Evolutionary conservation across 2,113 vertebrate genomes (phyloP).

Genomic region (Physeter macrocephalus): DNA sequence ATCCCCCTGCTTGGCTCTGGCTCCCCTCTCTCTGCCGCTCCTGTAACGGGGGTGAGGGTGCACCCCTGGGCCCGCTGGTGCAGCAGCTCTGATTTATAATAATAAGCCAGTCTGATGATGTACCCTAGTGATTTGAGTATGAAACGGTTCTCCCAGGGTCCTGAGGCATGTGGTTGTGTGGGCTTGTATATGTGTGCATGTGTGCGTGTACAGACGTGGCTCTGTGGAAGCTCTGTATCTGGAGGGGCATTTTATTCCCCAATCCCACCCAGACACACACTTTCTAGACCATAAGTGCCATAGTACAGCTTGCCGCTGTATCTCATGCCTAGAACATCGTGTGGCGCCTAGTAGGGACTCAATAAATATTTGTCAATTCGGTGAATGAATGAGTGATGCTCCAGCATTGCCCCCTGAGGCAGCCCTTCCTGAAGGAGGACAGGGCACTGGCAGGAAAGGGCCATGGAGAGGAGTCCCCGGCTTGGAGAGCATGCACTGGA

Average conservation of each 20-base stretch:
- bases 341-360: background rate
- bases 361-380: fast-evolving
- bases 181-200: fast-evolving
- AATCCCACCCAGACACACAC: background rate
- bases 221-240: background rate
- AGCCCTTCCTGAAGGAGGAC: background rate
- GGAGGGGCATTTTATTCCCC: background rate
- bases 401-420: background rate
- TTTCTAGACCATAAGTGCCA: background rate
- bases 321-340: background rate
- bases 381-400: background rate
- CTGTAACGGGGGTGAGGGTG: background rate
- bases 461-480: background rate
- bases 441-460: background rate
- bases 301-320: background rate
- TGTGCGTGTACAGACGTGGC: fast-evolving
- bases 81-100: background rate
- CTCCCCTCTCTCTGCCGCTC: too few relatives aligned
- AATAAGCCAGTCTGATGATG: background rate
- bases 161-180: background rate
- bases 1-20: background rate
- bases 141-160: background rate
- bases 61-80: background rate
- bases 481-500: background rate
- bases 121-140: background rate